Conservation (phyloP, 2,888 invertebrate genomes). For the Aspidiotus rigidus region DNA sequence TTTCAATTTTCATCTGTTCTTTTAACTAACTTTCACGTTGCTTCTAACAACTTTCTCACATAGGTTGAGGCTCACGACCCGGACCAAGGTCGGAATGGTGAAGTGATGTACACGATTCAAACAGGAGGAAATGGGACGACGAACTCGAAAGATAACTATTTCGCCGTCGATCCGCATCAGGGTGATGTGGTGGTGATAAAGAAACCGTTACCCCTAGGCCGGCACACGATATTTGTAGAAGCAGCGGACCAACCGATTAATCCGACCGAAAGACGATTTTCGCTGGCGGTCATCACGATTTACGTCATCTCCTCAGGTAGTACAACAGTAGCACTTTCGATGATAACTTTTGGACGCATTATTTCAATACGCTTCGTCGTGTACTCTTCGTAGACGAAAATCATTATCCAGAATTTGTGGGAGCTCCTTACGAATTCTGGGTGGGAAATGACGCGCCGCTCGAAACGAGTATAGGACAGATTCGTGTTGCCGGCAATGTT, state of each 20-base stretch:
- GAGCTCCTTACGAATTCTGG: slow-evolving; percentile 83
- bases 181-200: slow-evolving; percentile 59
- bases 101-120: slow-evolving; percentile 62
- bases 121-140: slow-evolving; percentile 21
- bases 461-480: slow-evolving; percentile 77
- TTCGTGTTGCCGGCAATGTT: slow-evolving; percentile 61
- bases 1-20: not conserved
- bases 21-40: not conserved
- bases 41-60: not conserved
- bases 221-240: slow-evolving; percentile 72
- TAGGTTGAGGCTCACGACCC: slow-evolving; percentile 70
- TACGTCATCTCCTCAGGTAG: slow-evolving; percentile 55
- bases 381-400: slow-evolving; percentile 28
- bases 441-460: slow-evolving; percentile 75
- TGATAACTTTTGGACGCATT: not conserved
- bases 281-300: slow-evolving; percentile 74
- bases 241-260: slow-evolving; percentile 74
- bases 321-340: not conserved
- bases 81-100: slow-evolving; percentile 66
- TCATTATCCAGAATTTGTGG: slow-evolving; percentile 64
- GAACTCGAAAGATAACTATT: slow-evolving; percentile 50
- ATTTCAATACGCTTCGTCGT: not conserved
- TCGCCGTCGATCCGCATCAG: slow-evolving; percentile 60
- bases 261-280: slow-evolving; percentile 71
- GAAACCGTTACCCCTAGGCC: slow-evolving; percentile 57